Conservation (phyloP, 2,888 invertebrate species). For the Ochropleura plecta region DNA sequence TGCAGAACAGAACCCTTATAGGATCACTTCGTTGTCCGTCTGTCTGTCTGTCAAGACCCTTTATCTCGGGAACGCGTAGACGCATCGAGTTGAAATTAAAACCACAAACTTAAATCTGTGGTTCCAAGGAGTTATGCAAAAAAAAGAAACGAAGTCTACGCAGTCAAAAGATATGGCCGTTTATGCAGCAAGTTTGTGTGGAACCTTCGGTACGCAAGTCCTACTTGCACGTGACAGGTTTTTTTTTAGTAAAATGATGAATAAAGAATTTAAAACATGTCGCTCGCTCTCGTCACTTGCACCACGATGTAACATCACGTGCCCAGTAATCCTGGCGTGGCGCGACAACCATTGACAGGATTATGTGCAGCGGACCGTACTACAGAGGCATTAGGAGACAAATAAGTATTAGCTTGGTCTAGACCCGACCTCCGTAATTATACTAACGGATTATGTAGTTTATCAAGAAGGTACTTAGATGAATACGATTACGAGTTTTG, state of each 20-base stretch:
- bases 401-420: slow-evolving; percentile 70
- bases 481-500: background rate
- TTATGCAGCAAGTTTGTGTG: no score
- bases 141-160: no score
- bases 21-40: no score
- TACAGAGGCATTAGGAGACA: slow-evolving; percentile 74
- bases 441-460: slow-evolving; percentile 5
- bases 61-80: no score
- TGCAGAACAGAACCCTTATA: no score
- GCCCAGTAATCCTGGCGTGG: slow-evolving; percentile 84
- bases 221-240: no score
- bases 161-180: no score
- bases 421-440: slow-evolving; percentile 34
- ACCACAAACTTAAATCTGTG: no score
- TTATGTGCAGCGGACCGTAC: slow-evolving; percentile 72
- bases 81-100: no score
- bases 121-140: no score
- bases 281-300: slow-evolving; percentile 55
- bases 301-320: slow-evolving; percentile 73
- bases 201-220: no score
- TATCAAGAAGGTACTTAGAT: background rate
- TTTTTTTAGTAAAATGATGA: background rate
- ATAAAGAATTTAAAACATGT: background rate
- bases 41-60: no score
- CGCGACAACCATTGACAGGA: slow-evolving; percentile 84